Conservation (phyloP, 2,888 invertebrate species). For the Lampropteryx suffumata region DNA sequence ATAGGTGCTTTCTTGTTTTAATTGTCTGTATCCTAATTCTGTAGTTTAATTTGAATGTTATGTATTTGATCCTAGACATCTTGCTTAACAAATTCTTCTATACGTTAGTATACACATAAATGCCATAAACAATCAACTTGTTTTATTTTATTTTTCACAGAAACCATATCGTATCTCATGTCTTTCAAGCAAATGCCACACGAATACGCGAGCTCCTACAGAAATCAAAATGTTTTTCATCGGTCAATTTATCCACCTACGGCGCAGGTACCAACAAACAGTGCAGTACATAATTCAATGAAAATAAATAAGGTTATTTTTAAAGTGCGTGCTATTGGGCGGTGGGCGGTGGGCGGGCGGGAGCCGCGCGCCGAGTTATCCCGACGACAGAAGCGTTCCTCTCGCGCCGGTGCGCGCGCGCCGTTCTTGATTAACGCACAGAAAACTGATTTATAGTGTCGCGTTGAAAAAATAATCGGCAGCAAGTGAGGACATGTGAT, state of each 20-base stretch:
- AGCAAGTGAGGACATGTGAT: conserved; percentile 69
- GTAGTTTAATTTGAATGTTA: too few relatives aligned
- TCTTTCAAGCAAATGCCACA: conserved; percentile 8
- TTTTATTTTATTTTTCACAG: conserved; percentile 1
- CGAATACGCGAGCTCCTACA: conserved; percentile 24
- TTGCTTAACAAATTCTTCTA: too few relatives aligned
- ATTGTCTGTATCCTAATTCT: too few relatives aligned
- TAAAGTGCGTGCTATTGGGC: conserved; percentile 45
- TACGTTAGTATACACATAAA: too few relatives aligned
- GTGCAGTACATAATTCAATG: conserved; percentile 57
- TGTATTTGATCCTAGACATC: too few relatives aligned
- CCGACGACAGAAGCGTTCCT: conserved; percentile 89
- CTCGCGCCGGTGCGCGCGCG: conserved; percentile 77
- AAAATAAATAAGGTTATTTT: conserved; percentile 57
- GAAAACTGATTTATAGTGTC: conserved; percentile 80
- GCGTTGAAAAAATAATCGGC: conserved; percentile 80
- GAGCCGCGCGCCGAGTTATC: conserved; percentile 80
- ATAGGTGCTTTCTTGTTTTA: too few relatives aligned
- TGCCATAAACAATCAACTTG: too few relatives aligned
- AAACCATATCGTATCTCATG: conserved; percentile 2
- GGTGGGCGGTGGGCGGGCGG: conserved; percentile 62
- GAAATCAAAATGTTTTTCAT: conserved; percentile 51
- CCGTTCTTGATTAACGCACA: conserved; percentile 67
- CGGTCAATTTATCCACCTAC: conserved; percentile 40
- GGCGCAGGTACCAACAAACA: conserved; percentile 53